These are phyloP conservation scores for Delichon dasypus DNA, from an alignment of 2,797 vertebrate genomes.

Conservation along the genomic window DNA sequence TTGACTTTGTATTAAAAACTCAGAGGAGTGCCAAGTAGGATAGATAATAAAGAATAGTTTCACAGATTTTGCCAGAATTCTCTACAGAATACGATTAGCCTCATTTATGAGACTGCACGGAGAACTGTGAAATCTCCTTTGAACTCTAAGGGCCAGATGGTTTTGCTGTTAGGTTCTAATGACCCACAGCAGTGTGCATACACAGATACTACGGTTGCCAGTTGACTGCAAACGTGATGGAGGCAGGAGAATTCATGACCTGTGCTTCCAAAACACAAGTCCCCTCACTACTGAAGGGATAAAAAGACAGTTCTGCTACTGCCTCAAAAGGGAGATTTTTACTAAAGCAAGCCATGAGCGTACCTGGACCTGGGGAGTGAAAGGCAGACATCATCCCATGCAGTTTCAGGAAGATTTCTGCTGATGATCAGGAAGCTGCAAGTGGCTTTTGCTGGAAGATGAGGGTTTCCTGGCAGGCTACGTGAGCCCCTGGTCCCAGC, in stretches of 20 bases:
- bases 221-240: slow-evolving; percentile 36
- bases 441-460: background rate
- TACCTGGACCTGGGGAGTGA: background rate
- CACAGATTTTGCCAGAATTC: slow-evolving; percentile 66
- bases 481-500: background rate
- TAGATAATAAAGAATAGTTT: slow-evolving; percentile 66
- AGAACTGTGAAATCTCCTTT: slow-evolving; percentile 70
- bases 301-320: background rate
- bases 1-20: slow-evolving; percentile 54
- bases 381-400: accelerated
- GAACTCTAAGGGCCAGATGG: slow-evolving; percentile 66
- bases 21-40: slow-evolving; percentile 33
- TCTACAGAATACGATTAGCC: slow-evolving; percentile 60
- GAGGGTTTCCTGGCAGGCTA: background rate
- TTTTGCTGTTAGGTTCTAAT: slow-evolving; percentile 68
- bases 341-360: background rate
- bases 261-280: slow-evolving; percentile 4
- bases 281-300: background rate
- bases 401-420: background rate
- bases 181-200: slow-evolving; percentile 47
- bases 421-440: background rate
- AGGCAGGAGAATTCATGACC: slow-evolving; percentile 31
- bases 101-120: slow-evolving; percentile 62
- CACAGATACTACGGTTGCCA: slow-evolving; percentile 22
- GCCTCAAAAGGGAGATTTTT: background rate